Percentiles rank a stretch among this genome's conserved stretches.
Evolutionary conservation across 2,888 invertebrate genomes (phyloP).

Genomic region (Pyrrhia umbra): DNA sequence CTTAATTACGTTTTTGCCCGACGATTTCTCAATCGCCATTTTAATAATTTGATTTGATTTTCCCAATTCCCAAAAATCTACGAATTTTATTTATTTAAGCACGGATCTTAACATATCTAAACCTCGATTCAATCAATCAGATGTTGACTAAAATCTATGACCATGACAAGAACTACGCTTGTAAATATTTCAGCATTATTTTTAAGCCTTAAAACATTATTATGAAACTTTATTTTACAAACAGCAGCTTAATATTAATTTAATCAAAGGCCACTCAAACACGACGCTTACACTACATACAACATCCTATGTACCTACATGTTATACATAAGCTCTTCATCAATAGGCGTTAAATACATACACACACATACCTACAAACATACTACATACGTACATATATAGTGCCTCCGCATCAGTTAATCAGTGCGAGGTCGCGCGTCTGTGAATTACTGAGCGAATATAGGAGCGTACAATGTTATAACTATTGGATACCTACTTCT

Average conservation of each 20-base stretch:
- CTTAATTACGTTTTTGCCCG: no score
- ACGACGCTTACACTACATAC: background rate
- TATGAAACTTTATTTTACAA: no score
- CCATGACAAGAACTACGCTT: no score
- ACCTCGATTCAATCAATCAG: no score
- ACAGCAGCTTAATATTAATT: background rate
- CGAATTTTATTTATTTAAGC: no score
- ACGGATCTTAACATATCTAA: no score
- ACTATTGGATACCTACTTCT: background rate
- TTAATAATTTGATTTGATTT: no score
- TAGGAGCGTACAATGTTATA: background rate
- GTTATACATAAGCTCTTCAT: slow-evolving; percentile 25
- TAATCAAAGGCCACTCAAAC: background rate
- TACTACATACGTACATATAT: background rate
- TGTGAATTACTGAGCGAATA: slow-evolving; percentile 19
- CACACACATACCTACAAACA: background rate
- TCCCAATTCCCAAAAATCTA: no score
- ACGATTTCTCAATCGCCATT: no score
- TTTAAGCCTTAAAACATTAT: no score
- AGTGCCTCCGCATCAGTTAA: slow-evolving; percentile 39
- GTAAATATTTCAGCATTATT: no score
- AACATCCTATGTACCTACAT: background rate
- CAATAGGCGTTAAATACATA: slow-evolving; percentile 23
- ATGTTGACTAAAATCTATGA: no score
- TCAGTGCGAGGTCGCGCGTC: slow-evolving; percentile 34